Conservation (phyloP, 1,140 invertebrate species). For the Oscheius sp. region DNA sequence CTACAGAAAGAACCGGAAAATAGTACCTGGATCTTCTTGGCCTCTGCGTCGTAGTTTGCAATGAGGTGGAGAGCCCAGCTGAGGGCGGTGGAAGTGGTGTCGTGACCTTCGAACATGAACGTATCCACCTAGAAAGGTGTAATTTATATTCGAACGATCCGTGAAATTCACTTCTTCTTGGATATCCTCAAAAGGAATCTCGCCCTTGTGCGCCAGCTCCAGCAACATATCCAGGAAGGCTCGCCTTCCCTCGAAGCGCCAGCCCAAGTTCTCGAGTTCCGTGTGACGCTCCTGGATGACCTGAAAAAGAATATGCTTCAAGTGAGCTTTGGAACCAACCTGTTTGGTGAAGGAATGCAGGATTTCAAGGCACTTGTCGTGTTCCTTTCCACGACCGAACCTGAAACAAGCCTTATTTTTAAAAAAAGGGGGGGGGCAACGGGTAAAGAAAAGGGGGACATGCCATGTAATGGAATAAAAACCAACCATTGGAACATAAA, state of each 20-base stretch:
- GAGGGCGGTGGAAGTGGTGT: conserved; percentile 81
- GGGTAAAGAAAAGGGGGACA: conserved; percentile 57
- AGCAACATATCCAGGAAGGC: conserved; percentile 90
- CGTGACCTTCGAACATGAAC: conserved; percentile 92
- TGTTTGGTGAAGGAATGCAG: conserved; percentile 82
- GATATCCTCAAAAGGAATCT: conserved; percentile 67
- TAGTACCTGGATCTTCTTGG: conserved; percentile 71
- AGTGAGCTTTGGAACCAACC: conserved; percentile 61
- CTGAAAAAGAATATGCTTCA: too few relatives aligned
- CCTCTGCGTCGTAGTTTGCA: conserved; percentile 64
- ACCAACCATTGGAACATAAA: conserved; percentile 73
- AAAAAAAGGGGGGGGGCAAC: background rate
- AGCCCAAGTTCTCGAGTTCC: conserved; percentile 49
- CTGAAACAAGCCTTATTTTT: background rate
- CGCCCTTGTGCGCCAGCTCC: conserved; percentile 72
- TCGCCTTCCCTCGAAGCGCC: conserved; percentile 65
- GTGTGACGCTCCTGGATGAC: conserved; percentile 75
- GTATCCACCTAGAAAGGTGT: conserved; percentile 85
- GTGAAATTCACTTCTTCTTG: conserved; percentile 70
- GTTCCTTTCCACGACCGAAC: conserved; percentile 74
- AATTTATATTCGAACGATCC: background rate
- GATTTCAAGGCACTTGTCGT: conserved; percentile 73
- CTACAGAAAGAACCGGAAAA: background rate
- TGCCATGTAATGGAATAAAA: too few relatives aligned
- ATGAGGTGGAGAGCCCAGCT: conserved; percentile 67